phyloP scores from a whole-genome alignment of 1,140 invertebrate genomes.

The silkworm (Bombyx mori) region DNA sequence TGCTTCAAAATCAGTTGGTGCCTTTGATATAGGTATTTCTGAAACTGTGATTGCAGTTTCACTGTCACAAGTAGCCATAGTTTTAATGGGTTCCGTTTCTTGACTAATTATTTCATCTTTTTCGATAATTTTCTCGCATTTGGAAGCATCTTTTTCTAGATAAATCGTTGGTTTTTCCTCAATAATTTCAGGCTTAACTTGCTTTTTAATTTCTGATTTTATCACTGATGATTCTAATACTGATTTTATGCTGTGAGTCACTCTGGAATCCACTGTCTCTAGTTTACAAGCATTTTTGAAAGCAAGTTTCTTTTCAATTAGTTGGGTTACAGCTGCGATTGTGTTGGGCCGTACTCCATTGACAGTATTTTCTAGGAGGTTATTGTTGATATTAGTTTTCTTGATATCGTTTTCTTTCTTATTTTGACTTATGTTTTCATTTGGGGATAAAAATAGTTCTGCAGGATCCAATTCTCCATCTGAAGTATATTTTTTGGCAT shows the following conservation, averaged over 20 bases:
- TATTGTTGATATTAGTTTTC: slow-evolving; percentile 69
- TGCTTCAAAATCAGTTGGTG: not conserved
- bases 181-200: slow-evolving; percentile 21
- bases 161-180: slow-evolving; percentile 14
- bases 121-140: slow-evolving; percentile 2
- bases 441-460: slow-evolving; percentile 50
- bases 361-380: slow-evolving; percentile 63
- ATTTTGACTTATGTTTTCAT: slow-evolving; percentile 37
- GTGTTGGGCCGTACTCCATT: slow-evolving; percentile 60
- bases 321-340: slow-evolving; percentile 47
- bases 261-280: slow-evolving; percentile 54
- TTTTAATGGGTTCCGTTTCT: not conserved
- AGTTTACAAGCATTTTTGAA: slow-evolving; percentile 57
- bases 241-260: slow-evolving; percentile 51
- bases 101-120: not conserved
- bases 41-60: not conserved
- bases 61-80: not conserved
- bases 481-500: slow-evolving; percentile 43
- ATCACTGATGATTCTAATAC: slow-evolving; percentile 54
- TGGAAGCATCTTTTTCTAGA: slow-evolving; percentile 1
- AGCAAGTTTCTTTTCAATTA: slow-evolving; percentile 51
- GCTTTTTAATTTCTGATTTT: slow-evolving; percentile 37
- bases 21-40: not conserved
- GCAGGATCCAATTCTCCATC: slow-evolving; percentile 56
- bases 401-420: slow-evolving; percentile 26